Evolutionary conservation across 1,140 invertebrate genomes (phyloP), one percentile per base, ranked within the genome.

Genomic region (Acromyrmex heyeri): DNA sequence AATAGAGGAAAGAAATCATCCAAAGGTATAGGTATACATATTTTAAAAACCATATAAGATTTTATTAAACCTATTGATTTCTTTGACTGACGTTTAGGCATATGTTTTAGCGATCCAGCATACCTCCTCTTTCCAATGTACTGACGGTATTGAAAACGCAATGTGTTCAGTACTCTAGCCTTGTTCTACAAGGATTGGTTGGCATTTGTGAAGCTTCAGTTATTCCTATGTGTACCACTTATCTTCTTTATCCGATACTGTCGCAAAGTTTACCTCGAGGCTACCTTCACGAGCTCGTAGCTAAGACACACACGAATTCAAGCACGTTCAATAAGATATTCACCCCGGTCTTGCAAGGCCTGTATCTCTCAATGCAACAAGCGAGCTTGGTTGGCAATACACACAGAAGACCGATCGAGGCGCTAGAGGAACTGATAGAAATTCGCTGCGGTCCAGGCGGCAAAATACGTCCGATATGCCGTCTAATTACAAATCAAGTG

Each of bases 401-500:
- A 38, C 97, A 97, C 91, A 96, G 97, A 70, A 96, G 96, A 86
- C 97, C 97, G 27, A 95, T 98, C 8, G 95, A 96, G 50, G 95
- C 95, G 48, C 87, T 98, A 38, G 96, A 96, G 78, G 97, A 98
- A 90, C 94, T 98, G 18, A 96, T 97, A 88, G 97, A 97, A 72
- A 97, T 98, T 61, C 96, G 97, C 79, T 96, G 96, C 81, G 95
- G 96, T 79, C 92, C 95, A 62, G 94, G 94, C 69, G 93, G 95
- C 38, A 96, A 96, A 90, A 90, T 95, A 2, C 95, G 98, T 21
- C 98, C 98, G 0, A 96, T 99, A 65, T 98, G 98, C 91, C 96
- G 96, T 90, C 94, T 99, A 62, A 96, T 99, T 59, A 96, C 97
- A 38, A 95, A 96, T 75, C 96, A 98, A 93, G 93, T 95, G 0